Evolutionary conservation across 30 jellyfish, hydroid and myxozoan genomes (phyloP).

Genomic region (Hydractinia symbiolongicarpus): DNA sequence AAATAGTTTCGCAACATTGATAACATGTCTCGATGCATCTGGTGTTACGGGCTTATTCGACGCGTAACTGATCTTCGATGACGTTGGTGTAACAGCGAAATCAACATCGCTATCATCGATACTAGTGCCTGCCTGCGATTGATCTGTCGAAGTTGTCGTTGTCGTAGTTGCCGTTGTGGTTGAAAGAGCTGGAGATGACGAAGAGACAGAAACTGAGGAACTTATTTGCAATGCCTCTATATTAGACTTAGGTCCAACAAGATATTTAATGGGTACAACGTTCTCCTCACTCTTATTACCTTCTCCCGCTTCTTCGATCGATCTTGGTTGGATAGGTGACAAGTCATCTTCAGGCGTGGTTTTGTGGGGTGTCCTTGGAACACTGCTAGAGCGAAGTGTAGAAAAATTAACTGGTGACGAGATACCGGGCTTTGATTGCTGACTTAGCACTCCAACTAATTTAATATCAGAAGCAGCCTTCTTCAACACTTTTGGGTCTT

Average conservation of each 20-base stretch:
- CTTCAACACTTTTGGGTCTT: neutral
- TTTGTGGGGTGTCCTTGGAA: too few species aligned
- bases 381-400: neutral
- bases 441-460: constrained; percentile 14
- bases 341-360: neutral
- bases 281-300: too few species aligned
- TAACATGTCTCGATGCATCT: neutral
- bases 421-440: neutral
- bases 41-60: neutral
- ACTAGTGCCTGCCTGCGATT: neutral
- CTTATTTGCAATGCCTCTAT: too few species aligned
- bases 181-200: neutral
- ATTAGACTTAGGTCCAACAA: too few species aligned
- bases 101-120: constrained; percentile 19
- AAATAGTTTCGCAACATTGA: too few species aligned
- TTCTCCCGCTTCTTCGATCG: neutral
- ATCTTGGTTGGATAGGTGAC: neutral
- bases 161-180: neutral
- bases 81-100: constrained; percentile 10
- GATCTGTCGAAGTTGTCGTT: neutral
- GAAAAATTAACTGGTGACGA: neutral
- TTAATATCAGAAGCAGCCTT: constrained; percentile 25
- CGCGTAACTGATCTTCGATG: neutral
- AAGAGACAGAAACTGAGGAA: neutral
- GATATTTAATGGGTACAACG: too few species aligned